These are phyloP conservation scores for Seriola aureovittata DNA, from an alignment of 2,113 vertebrate genomes.

Conservation along the genomic window DNA sequence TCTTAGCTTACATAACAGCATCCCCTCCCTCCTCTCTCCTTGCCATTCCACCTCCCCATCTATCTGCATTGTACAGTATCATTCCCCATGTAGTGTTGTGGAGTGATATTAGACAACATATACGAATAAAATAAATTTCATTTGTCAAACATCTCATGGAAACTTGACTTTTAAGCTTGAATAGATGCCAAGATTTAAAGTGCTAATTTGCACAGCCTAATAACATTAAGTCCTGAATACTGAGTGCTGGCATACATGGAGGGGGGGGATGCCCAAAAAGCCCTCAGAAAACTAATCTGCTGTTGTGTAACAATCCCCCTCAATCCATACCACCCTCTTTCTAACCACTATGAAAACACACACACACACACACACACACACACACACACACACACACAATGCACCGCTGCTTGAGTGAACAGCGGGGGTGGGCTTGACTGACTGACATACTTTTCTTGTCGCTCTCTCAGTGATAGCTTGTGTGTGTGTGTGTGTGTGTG, in stretches of 20 bases:
- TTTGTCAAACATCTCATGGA: background rate
- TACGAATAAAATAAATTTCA: background rate
- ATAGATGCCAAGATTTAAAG: conserved; percentile 39
- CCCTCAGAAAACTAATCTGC: conserved; percentile 63
- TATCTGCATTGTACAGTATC: background rate
- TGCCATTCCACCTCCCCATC: background rate
- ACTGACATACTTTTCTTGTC: conserved; percentile 60
- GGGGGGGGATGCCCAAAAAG: conserved; percentile 35
- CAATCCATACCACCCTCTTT: conserved; percentile 29
- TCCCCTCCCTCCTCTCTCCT: background rate
- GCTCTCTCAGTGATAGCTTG: conserved; percentile 36
- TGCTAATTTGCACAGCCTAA: conserved; percentile 59
- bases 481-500: conserved; percentile 37
- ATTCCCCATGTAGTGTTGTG: background rate
- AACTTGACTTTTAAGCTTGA: conserved; percentile 31
- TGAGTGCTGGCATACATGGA: conserved; percentile 23
- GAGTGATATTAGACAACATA: background rate
- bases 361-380: conserved; percentile 15
- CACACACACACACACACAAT: conserved; percentile 31
- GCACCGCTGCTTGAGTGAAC: conserved; percentile 36
- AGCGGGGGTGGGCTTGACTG: conserved; percentile 53
- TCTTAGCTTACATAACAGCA: conserved; percentile 53
- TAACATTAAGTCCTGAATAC: conserved; percentile 67
- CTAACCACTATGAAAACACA: background rate
- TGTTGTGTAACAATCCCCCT: conserved; percentile 74